A percentile compares a stretch with the other conserved stretches of the same genome.
phyloP scores from a whole-genome alignment of 2,888 invertebrate genomes.

The Augiades crinisus region DNA sequence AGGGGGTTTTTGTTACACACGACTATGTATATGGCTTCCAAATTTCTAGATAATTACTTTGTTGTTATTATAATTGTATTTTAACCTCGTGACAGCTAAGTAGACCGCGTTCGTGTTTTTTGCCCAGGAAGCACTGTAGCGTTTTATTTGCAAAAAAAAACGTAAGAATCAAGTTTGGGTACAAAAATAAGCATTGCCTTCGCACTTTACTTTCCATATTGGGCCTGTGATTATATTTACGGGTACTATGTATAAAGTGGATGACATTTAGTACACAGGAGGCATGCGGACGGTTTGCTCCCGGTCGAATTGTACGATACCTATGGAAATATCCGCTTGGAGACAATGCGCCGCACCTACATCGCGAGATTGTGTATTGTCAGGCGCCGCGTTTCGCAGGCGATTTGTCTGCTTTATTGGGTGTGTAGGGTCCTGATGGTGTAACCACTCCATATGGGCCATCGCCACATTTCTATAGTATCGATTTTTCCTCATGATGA shows the following conservation, averaged over 20 bases:
- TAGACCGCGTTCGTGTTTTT: constrained; percentile 1
- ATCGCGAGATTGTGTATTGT: constrained; percentile 52
- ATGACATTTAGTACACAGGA: constrained; percentile 20
- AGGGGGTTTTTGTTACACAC: constrained; percentile 1
- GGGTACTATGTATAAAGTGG: constrained; percentile 9
- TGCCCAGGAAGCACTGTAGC: constrained; percentile 7
- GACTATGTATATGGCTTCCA: background rate
- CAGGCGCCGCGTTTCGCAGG: constrained; percentile 60
- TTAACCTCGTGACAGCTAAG: background rate
- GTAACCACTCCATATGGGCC: constrained; percentile 39
- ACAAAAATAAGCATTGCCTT: constrained; percentile 14
- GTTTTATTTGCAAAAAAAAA: constrained; percentile 10
- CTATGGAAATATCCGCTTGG: constrained; percentile 53
- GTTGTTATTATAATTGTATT: constrained; percentile 10
- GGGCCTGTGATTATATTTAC: background rate
- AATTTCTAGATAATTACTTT: constrained; percentile 21
- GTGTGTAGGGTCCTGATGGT: constrained; percentile 53
- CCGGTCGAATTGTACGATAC: constrained; percentile 29
- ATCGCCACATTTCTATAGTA: too few relatives aligned
- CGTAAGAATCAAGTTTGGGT: constrained; percentile 2
- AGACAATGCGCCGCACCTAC: constrained; percentile 66
- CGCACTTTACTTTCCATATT: constrained; percentile 9
- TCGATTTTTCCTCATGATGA: too few relatives aligned
- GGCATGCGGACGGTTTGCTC: constrained; percentile 15
- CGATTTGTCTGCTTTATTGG: constrained; percentile 72